Base-by-base conservation (phyloP, 2,797 vertebrate genomes). In the Fistularia commersonii region DNA sequence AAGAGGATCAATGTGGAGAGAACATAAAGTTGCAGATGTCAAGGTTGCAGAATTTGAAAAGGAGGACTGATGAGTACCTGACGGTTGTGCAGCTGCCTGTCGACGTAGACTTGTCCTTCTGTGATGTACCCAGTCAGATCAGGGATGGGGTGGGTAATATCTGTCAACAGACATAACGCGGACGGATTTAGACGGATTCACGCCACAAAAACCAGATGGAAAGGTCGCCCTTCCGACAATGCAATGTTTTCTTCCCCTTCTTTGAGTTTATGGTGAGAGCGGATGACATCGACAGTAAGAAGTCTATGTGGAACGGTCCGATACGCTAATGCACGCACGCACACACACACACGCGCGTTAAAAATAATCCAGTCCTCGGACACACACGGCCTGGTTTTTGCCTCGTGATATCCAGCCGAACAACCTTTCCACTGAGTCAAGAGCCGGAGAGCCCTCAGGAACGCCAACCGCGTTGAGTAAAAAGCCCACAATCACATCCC, bases 91-190 rank as follows among this genome's bases (percentile, higher is more conserved):
- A 93, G 88, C 75, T 93, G 91, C 54, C 91, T 69, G 69, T 93
- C 91, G 11, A 93, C 90, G 7, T 93, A 93, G 23, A 93, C 87
- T 66, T 93, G 91, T 5, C 91, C 91, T 71, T 93, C 91, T 6
- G 91, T 93, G 75, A 93, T 93, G 79, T 93, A 93, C 23, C 91
- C 91, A 23, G 91, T 93, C 66, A 93, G 84, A 83, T 93, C 91
- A 81, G 91, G 91, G 37, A 93, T 93, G 0, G 91, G 91, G 77
- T 93, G 91, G 60, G 91, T 93, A 69, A 93, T 93, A 61, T 93
- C 91, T 93, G 73, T 31, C 8, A 41, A 12, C 5, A 10, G 11
- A 4, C 1, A 8, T n/a, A 40, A 12, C 10, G 8, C n/a, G 44
- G 1, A 45, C 4, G 23, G 2, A 23, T 23, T 23, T 23, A 4